These are phyloP conservation scores for Patiria pectinifera DNA, from an alignment of 53 echinoderm and acorn worm species.

Conservation along the genomic window DNA sequence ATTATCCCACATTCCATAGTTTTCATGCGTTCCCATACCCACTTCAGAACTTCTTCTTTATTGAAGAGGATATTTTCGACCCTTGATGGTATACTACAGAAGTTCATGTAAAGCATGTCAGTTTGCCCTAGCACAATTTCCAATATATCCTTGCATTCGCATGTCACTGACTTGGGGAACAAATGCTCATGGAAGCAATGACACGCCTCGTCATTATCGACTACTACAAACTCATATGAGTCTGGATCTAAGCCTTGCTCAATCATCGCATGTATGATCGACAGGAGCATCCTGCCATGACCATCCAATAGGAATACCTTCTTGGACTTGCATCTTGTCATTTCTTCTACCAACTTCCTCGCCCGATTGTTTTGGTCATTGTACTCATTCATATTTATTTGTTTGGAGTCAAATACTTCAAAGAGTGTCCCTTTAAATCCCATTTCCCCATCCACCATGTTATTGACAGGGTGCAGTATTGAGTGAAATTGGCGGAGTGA, in stretches of 20 bases:
- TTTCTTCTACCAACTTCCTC: not conserved
- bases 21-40: constrained; percentile 2
- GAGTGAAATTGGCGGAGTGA: constrained; percentile 2
- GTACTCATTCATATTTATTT: not conserved
- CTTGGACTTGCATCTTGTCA: not conserved
- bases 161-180: not conserved
- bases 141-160: not conserved
- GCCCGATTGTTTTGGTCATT: constrained; percentile 10
- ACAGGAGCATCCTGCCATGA: constrained; percentile 12
- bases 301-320: constrained; percentile 14
- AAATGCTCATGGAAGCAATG: constrained; percentile 22
- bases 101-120: constrained; percentile 28
- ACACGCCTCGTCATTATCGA: constrained; percentile 14
- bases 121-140: not conserved
- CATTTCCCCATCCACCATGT: too few species aligned
- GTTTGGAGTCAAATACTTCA: too few species aligned
- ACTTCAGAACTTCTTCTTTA: constrained; percentile 18
- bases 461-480: not conserved
- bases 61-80: not conserved
- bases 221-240: not conserved
- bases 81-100: constrained; percentile 20
- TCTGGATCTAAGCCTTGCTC: not conserved
- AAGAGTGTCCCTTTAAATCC: not conserved
- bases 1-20: not conserved
- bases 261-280: constrained; percentile 23